Conservation (phyloP, 2,888 invertebrate genomes). For the Aporophyla lueneburgensis region DNA sequence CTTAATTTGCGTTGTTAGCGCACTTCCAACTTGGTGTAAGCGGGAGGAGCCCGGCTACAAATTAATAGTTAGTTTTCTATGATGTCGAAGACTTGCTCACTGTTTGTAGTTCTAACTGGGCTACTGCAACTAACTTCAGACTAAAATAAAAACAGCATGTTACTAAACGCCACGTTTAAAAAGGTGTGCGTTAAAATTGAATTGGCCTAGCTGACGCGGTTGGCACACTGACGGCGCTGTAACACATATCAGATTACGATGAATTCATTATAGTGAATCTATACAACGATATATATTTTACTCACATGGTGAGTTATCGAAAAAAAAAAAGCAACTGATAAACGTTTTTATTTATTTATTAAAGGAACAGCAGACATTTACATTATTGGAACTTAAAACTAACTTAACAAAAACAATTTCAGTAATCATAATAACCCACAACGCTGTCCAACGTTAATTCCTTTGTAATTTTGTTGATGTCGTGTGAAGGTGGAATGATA, state of each 20-base stretch:
- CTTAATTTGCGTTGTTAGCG: constrained; percentile 52
- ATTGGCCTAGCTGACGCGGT: not conserved
- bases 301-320: too few species aligned
- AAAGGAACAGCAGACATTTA: too few species aligned
- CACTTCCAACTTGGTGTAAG: constrained; percentile 39
- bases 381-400: too few species aligned
- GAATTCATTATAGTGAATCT: not conserved
- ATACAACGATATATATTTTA: too few species aligned
- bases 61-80: constrained; percentile 28
- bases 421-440: too few species aligned
- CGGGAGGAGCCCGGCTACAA: constrained; percentile 23
- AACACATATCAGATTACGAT: not conserved
- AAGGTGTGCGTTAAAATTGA: not conserved
- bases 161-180: not conserved
- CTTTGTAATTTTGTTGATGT: too few species aligned
- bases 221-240: not conserved
- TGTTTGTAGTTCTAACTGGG: not conserved
- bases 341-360: too few species aligned
- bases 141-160: not conserved
- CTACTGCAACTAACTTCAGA: not conserved
- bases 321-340: too few species aligned
- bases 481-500: too few species aligned
- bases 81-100: constrained; percentile 14
- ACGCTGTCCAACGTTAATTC: too few species aligned
- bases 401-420: too few species aligned